A percentile compares a stretch with the other conserved stretches of the same genome.
Conservation (phyloP, 2,113 vertebrate genomes). For the Pao palembangensis region DNA sequence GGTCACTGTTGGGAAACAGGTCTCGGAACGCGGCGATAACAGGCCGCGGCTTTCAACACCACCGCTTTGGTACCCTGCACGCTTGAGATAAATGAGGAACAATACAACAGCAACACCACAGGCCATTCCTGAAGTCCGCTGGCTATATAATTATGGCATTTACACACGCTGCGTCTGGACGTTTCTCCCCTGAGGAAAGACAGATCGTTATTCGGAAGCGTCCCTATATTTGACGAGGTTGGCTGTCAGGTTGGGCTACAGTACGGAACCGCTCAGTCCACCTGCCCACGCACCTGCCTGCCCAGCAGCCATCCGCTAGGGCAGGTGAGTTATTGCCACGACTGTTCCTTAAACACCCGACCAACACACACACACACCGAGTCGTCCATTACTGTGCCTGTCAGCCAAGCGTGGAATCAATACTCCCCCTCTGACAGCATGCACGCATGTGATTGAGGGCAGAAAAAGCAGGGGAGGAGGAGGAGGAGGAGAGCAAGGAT, state of each 20-base stretch:
- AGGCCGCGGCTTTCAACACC: constrained; percentile 21
- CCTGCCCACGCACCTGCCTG: constrained; percentile 13
- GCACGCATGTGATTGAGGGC: constrained; percentile 63
- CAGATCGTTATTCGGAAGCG: constrained; percentile 42
- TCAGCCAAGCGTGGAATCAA: constrained; percentile 69
- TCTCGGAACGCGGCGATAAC: constrained; percentile 29
- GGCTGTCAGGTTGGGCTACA: no score
- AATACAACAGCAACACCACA: constrained; percentile 16
- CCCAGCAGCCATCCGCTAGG: constrained; percentile 36
- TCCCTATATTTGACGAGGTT: constrained; percentile 8
- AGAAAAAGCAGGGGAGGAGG: constrained; percentile 11
- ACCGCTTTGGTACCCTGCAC: constrained; percentile 28
- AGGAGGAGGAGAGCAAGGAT: constrained; percentile 10
- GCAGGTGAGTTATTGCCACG: constrained; percentile 67
- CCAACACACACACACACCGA: constrained; percentile 11
- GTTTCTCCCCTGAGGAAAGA: constrained; percentile 24
- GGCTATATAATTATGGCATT: constrained; percentile 37
- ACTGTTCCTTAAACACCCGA: constrained; percentile 42
- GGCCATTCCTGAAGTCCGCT: constrained; percentile 32
- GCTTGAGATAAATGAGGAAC: constrained; percentile 49
- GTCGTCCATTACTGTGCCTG: constrained; percentile 64
- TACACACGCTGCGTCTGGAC: constrained; percentile 18
- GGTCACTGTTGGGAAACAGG: constrained; percentile 34
- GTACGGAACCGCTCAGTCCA: no score
- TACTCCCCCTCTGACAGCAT: constrained; percentile 52